These are phyloP conservation scores for Aphidius colemani DNA, from an alignment of 2,888 invertebrate species.

Conservation along the genomic window DNA sequence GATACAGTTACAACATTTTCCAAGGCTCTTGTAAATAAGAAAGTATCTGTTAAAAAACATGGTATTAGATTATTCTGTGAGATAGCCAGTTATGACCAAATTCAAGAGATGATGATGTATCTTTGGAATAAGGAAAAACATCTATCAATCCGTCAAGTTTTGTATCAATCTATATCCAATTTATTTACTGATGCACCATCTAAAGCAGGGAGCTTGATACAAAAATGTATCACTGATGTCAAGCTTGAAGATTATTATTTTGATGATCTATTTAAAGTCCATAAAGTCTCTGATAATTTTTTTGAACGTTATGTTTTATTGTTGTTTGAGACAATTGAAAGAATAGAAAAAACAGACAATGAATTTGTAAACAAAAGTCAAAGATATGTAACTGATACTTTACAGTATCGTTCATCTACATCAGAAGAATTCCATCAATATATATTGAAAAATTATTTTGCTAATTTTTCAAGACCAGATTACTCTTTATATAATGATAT, in stretches of 20 bases:
- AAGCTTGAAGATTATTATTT: slow-evolving; percentile 34
- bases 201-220: slow-evolving; percentile 41
- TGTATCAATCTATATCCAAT: slow-evolving; percentile 31
- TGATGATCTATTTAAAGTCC: background rate
- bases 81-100: slow-evolving; percentile 34
- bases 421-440: slow-evolving; percentile 38
- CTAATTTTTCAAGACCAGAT: slow-evolving; percentile 21
- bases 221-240: slow-evolving; percentile 32
- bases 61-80: slow-evolving; percentile 45
- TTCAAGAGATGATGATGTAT: slow-evolving; percentile 28
- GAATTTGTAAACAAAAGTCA: background rate
- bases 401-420: slow-evolving; percentile 17
- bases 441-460: slow-evolving; percentile 41
- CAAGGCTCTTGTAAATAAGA: slow-evolving; percentile 33
- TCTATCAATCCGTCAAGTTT: slow-evolving; percentile 42
- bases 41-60: slow-evolving; percentile 49
- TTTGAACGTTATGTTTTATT: slow-evolving; percentile 34
- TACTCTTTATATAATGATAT: background rate
- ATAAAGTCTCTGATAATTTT: slow-evolving; percentile 32
- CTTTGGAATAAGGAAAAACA: slow-evolving; percentile 40
- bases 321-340: slow-evolving; percentile 32
- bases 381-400: no score
- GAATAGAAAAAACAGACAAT: background rate
- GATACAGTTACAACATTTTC: slow-evolving; percentile 39
- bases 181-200: slow-evolving; percentile 37